Conservation (phyloP, 2,797 vertebrate genomes). For the Hybognathus amarus region DNA sequence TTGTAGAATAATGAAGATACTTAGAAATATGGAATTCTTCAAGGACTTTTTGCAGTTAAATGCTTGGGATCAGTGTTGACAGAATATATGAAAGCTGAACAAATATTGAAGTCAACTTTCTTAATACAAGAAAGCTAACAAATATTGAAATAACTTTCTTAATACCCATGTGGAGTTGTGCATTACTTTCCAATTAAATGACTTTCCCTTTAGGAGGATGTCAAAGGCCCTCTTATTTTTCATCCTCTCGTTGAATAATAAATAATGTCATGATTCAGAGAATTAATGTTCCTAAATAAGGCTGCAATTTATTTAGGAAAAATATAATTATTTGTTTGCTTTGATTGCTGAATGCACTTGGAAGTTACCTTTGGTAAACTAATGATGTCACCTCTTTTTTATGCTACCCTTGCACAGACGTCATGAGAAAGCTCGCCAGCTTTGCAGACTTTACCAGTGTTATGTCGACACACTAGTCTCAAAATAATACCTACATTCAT, state of each 20-base stretch:
- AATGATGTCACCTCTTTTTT: not conserved
- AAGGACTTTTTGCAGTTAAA: constrained; percentile 40
- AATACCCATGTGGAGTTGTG: not conserved
- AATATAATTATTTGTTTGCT: not conserved
- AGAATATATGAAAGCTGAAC: constrained; percentile 33
- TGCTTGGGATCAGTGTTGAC: not conserved
- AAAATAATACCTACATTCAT: too few relatives aligned
- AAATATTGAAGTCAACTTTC: not conserved
- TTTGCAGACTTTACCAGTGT: not conserved
- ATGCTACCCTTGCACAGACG: not conserved
- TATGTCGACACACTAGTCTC: too few relatives aligned
- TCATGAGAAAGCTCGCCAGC: not conserved
- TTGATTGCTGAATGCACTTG: not conserved
- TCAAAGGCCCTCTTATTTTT: not conserved
- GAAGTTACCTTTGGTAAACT: too few relatives aligned
- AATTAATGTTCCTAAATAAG: not conserved
- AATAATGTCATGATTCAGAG: not conserved
- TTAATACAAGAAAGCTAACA: constrained; percentile 14
- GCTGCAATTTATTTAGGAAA: not conserved
- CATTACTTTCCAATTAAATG: not conserved
- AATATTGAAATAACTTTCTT: too few relatives aligned
- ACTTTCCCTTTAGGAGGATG: not conserved
- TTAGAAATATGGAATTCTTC: constrained; percentile 64
- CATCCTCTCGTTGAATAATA: not conserved
- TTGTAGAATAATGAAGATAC: constrained; percentile 65